phyloP scores from a whole-genome alignment of 30 jellyfish, hydroid and myxozoan genomes.

The Sanderia malayensis region DNA sequence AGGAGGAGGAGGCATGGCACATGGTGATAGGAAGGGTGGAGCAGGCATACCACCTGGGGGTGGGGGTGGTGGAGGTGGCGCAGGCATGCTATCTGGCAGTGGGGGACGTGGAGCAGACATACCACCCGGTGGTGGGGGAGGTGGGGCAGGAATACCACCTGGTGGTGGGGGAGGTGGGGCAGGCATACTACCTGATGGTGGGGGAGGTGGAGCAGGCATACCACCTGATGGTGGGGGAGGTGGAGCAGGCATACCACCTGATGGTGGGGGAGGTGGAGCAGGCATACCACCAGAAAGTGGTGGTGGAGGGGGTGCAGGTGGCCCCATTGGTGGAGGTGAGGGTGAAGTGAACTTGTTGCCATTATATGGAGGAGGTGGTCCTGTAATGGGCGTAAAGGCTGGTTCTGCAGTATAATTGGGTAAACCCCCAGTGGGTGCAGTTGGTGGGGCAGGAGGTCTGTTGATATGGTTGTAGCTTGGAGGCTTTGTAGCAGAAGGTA shows the following conservation, averaged over 20 bases:
- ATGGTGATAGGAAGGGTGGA: conserved; percentile 49
- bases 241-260: conserved; percentile 44
- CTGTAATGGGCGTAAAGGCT: background rate
- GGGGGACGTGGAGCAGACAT: conserved; percentile 63
- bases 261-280: conserved; percentile 56
- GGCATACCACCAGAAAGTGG: conserved; percentile 8
- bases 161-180: conserved; percentile 59
- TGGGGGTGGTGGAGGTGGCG: conserved; percentile 51
- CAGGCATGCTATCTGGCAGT: conserved; percentile 9
- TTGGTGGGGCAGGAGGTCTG: conserved; percentile 44
- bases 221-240: conserved; percentile 57
- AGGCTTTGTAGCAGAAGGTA: conserved; percentile 41
- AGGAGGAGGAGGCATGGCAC: conserved; percentile 8
- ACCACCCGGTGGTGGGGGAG: conserved; percentile 61
- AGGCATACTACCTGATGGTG: conserved; percentile 19
- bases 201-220: conserved; percentile 23
- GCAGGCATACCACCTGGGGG: conserved; percentile 13
- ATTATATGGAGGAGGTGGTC: conserved; percentile 25
- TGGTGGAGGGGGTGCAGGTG: conserved; percentile 13
- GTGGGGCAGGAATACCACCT: conserved; percentile 35
- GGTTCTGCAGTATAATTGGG: background rate
- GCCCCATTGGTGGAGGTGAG: conserved; percentile 40
- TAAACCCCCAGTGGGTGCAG: conserved; percentile 24
- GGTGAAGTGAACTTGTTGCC: conserved; percentile 13
- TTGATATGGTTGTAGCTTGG: conserved; percentile 20